phyloP scores from a whole-genome alignment of 2,113 vertebrate species.

The Odontophorus gujanensis region DNA sequence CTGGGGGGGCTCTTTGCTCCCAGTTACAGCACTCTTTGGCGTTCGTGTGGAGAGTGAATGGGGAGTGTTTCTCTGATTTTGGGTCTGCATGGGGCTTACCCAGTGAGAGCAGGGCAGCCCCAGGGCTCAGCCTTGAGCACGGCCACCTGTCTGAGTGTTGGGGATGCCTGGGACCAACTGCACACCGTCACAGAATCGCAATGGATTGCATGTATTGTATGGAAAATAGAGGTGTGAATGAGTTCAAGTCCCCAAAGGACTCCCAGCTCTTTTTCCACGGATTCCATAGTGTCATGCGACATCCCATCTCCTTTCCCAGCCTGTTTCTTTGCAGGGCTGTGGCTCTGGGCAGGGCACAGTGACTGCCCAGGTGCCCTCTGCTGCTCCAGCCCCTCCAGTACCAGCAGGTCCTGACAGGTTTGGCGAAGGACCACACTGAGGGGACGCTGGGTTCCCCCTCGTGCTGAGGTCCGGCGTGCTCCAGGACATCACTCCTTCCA shows the following conservation, averaged over 20 bases:
- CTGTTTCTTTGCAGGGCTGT: background rate
- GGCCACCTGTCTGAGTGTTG: accelerated
- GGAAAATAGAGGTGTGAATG: background rate
- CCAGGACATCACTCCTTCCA: background rate
- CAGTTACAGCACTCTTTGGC: background rate
- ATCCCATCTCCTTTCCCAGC: background rate
- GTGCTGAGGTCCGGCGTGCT: accelerated
- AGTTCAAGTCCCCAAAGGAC: background rate
- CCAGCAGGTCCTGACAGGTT: too few species aligned
- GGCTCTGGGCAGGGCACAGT: background rate
- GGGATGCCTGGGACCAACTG: accelerated
- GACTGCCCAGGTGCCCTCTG: background rate
- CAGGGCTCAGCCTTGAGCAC: accelerated
- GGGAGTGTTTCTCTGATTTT: background rate
- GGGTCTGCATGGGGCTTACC: background rate
- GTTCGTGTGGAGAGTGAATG: background rate
- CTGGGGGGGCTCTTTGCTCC: background rate
- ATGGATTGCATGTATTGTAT: background rate
- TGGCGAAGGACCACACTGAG: accelerated
- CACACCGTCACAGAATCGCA: background rate
- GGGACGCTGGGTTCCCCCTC: background rate
- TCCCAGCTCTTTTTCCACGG: background rate
- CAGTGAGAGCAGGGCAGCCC: background rate
- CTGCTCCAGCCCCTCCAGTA: background rate
- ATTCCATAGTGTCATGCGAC: background rate